Evolutionary conservation across 2,797 vertebrate species (phyloP), one percentile per base, ranked within the genome.

Genomic region (Heterohyrax brucei): DNA sequence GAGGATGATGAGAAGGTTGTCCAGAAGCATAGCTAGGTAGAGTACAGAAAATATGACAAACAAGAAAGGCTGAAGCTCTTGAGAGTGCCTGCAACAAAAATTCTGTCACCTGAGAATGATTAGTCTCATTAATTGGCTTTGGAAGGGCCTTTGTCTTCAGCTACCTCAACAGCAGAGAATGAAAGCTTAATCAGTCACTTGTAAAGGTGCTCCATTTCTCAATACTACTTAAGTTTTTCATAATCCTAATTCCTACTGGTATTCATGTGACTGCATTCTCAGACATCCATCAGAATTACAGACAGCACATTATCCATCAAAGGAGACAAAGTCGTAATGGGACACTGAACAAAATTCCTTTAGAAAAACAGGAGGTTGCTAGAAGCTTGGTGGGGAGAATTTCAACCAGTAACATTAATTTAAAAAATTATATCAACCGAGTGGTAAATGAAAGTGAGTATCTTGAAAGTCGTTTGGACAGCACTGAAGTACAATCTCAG

Each of bases 81-180:
- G 87, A 22, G 7, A 98, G 53, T 75, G 97, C 97, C 70, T 98
- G 50, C 44, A 98, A 80, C 81, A 98, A 89, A 94, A 98, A 98
- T 61, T 97, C 94, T 0, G 89, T 96, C 76, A 97, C 92, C 1
- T 1, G 30, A 56, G 96, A 97, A 46, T 94, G 28, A 87, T 97
- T 97, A 89, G 73, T 94, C 59, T 79, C 85, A 28, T 83, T 96
- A 97, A 98, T 97, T 95, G 90, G 87, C 66, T 86, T 97, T 81
- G 72, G 48, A 59, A 76, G 70, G 21, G 5, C 64, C 5, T 93
- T 10, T 83, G 16, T 85, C 85, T 94, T 73, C 75, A n/a, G 68
- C 81, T 81, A 90, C 72, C 95, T 96, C 14, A 64, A 56, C n/a
- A 90, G n/a, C 19, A 92, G 10, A 75, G 28, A 96, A 72, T 66